These are phyloP conservation scores for Drosophila phalerata DNA, from an alignment of 2,888 invertebrate genomes.

Conservation along the genomic window DNA sequence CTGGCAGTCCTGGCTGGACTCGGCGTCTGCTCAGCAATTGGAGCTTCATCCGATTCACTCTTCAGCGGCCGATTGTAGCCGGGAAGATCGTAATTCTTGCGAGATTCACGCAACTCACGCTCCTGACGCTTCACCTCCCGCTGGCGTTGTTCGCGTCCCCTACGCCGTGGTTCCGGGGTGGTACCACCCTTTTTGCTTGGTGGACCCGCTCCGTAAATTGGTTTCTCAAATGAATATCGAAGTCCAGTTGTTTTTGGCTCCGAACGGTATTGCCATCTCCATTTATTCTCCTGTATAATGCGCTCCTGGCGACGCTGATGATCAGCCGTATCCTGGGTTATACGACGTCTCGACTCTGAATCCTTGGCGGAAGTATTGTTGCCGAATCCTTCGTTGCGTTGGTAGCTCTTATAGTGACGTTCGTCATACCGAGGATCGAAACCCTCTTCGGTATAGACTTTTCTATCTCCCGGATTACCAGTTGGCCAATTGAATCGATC, in stretches of 20 bases:
- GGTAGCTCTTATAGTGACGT: constrained; percentile 4
- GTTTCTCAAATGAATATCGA: neutral
- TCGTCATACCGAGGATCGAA: constrained; percentile 31
- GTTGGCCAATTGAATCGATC: constrained; percentile 7
- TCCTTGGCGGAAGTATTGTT: neutral
- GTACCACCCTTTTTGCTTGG: neutral
- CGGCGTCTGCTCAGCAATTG: neutral
- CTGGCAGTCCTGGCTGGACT: neutral
- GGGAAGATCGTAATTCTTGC: constrained; percentile 43
- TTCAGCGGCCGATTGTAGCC: constrained; percentile 20
- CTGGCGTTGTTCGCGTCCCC: constrained; percentile 28
- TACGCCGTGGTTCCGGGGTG: constrained; percentile 17
- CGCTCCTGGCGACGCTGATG: constrained; percentile 50
- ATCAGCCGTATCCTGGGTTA: constrained; percentile 21
- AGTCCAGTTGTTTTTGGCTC: constrained; percentile 16
- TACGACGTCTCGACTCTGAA: constrained; percentile 25
- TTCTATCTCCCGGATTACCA: constrained; percentile 12
- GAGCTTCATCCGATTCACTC: neutral
- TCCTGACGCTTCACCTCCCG: constrained; percentile 21
- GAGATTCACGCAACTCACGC: constrained; percentile 44
- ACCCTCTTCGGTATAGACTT: constrained; percentile 22
- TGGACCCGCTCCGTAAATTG: constrained; percentile 1
- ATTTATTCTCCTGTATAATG: constrained; percentile 45
- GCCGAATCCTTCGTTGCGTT: neutral
- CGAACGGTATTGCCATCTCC: constrained; percentile 26